Evolutionary conservation across 2,888 invertebrate genomes (phyloP).

Genomic region (Biston betularia): DNA sequence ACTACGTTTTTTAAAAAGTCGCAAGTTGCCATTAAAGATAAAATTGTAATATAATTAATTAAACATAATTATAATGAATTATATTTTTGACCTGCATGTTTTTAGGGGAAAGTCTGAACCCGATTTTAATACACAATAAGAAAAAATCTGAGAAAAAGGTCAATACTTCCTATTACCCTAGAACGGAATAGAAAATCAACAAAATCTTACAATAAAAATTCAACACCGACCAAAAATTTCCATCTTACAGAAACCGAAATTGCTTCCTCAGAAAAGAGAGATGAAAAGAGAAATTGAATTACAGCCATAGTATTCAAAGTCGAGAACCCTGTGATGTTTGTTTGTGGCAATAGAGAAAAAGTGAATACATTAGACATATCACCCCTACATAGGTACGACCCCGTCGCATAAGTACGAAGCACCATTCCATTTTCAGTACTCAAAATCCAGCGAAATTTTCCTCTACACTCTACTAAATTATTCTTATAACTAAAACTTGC

Average conservation of each 20-base stretch:
- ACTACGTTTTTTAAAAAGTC: too few relatives aligned
- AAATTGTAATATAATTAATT: too few relatives aligned
- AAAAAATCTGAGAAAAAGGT: not conserved
- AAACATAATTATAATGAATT: not conserved
- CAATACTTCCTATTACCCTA: slow-evolving; percentile 4
- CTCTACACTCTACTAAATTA: too few relatives aligned
- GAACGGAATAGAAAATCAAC: slow-evolving; percentile 3
- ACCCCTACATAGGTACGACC: slow-evolving; percentile 57
- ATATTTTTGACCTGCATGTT: not conserved
- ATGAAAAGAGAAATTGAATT: slow-evolving; percentile 75
- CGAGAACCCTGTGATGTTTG: slow-evolving; percentile 75
- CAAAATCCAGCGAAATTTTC: not conserved
- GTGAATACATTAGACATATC: slow-evolving; percentile 73
- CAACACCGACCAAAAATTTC: slow-evolving; percentile 48
- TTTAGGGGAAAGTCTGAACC: not conserved
- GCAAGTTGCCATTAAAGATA: too few relatives aligned
- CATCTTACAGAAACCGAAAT: slow-evolving; percentile 37
- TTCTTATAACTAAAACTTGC: not conserved
- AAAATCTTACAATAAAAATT: slow-evolving; percentile 34
- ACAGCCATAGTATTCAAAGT: slow-evolving; percentile 60
- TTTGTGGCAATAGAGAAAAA: slow-evolving; percentile 71
- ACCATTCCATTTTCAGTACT: slow-evolving; percentile 11
- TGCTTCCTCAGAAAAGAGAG: slow-evolving; percentile 48
- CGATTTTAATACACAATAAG: not conserved
- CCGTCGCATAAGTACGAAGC: slow-evolving; percentile 36